Percentiles rank a stretch among this genome's conserved stretches.
Evolutionary conservation across 1,140 invertebrate species (phyloP).

Genomic region (Diorhabda carinulata): DNA sequence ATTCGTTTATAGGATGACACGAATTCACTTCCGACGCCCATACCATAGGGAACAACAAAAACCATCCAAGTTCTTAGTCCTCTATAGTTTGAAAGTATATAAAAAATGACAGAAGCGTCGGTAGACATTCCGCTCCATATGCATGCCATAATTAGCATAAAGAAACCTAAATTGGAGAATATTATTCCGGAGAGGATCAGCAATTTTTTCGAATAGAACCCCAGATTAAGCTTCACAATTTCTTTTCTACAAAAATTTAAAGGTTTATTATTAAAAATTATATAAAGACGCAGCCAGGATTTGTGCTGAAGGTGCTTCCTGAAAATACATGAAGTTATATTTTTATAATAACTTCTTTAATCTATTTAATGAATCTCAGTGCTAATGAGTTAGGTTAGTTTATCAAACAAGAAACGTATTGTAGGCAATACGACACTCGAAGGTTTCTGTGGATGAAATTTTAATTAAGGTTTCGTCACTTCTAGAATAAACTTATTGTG

Average conservation of each 20-base stretch:
- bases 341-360: neutral
- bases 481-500: too few relatives aligned
- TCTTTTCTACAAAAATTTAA: conserved; percentile 28
- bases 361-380: neutral
- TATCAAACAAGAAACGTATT: conserved; percentile 14
- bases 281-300: neutral
- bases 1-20: conserved; percentile 21
- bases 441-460: conserved; percentile 48
- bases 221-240: conserved; percentile 11
- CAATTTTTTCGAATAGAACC: conserved; percentile 16
- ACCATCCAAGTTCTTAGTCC: conserved; percentile 18
- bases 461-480: too few relatives aligned
- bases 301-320: too few relatives aligned
- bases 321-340: too few relatives aligned
- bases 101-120: conserved; percentile 21
- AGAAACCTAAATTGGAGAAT: conserved; percentile 21
- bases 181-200: conserved; percentile 17
- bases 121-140: conserved; percentile 19
- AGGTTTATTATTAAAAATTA: neutral
- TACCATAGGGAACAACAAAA: conserved; percentile 17
- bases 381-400: neutral
- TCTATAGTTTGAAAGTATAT: conserved; percentile 19
- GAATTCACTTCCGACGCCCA: conserved; percentile 20
- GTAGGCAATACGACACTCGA: conserved; percentile 58
- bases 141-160: conserved; percentile 20